phyloP scores from a whole-genome alignment of 23 tunicate species.

The Pegea sp. region DNA sequence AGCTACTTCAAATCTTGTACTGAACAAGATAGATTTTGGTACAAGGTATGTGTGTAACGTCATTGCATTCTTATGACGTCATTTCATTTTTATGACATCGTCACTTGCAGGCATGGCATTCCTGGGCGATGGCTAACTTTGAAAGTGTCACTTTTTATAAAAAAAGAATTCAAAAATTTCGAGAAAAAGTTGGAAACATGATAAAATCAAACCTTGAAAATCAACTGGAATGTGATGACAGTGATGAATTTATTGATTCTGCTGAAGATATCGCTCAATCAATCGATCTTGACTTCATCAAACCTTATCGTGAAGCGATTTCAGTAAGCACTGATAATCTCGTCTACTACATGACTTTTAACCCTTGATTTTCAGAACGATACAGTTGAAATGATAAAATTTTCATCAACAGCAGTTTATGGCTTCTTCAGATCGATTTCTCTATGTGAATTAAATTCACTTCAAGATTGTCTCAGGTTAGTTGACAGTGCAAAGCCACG shows the following conservation, averaged over 20 bases:
- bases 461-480: constrained; percentile 70
- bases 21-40: constrained; percentile 70
- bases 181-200: too few relatives aligned
- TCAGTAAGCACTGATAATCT: too few relatives aligned
- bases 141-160: constrained; percentile 71
- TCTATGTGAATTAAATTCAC: constrained; percentile 44
- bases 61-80: too few relatives aligned
- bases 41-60: constrained; percentile 27
- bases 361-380: neutral
- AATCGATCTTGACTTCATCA: too few relatives aligned
- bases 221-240: too few relatives aligned
- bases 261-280: too few relatives aligned
- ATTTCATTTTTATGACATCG: too few relatives aligned
- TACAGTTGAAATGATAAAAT: constrained; percentile 17
- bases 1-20: constrained; percentile 30
- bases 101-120: constrained; percentile 86
- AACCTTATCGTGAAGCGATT: too few relatives aligned
- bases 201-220: too few relatives aligned
- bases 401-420: constrained; percentile 56
- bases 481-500: too few relatives aligned
- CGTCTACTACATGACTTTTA: neutral
- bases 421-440: constrained; percentile 77
- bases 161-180: constrained; percentile 37
- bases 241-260: too few relatives aligned
- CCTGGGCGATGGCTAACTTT: constrained; percentile 84